A percentile compares a stretch with the other conserved stretches of the same genome.
Conservation (phyloP, 1,140 invertebrate species). For the Atopsyche davidsoni region DNA sequence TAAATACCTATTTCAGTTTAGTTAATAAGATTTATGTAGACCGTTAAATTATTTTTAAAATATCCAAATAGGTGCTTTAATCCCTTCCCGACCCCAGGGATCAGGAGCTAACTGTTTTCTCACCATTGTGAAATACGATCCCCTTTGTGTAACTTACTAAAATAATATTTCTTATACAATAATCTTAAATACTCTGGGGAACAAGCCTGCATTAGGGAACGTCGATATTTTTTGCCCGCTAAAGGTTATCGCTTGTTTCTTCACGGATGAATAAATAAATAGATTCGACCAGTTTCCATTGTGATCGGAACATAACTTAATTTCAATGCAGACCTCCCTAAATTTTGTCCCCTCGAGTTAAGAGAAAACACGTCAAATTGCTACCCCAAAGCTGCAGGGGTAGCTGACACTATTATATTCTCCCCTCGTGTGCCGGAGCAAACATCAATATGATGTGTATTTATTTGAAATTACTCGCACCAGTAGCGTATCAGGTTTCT, state of each 20-base stretch:
- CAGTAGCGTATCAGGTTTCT: constrained; percentile 27
- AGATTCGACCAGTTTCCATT: constrained; percentile 13
- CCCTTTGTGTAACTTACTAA: background rate
- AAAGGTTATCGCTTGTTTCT: background rate
- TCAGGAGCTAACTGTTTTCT: background rate
- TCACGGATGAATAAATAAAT: constrained; percentile 20
- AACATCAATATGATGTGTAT: constrained; percentile 26
- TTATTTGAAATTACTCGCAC: constrained; percentile 27
- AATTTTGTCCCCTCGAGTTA: constrained; percentile 1
- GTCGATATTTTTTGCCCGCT: background rate
- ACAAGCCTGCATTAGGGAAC: background rate
- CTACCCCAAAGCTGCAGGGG: constrained; percentile 6
- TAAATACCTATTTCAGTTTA: too few species aligned
- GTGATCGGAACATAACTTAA: constrained; percentile 23
- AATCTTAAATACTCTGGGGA: too few species aligned
- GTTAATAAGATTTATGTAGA: too few species aligned
- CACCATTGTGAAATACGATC: background rate
- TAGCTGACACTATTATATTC: constrained; percentile 26
- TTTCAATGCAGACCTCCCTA: constrained; percentile 10
- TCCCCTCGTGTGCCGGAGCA: constrained; percentile 24
- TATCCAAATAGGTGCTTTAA: background rate
- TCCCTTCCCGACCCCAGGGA: background rate
- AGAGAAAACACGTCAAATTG: constrained; percentile 23
- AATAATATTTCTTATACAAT: background rate
- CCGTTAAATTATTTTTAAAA: constrained; percentile 4